Conservation (phyloP, 2,888 invertebrate species). For the Plebejus argus region DNA sequence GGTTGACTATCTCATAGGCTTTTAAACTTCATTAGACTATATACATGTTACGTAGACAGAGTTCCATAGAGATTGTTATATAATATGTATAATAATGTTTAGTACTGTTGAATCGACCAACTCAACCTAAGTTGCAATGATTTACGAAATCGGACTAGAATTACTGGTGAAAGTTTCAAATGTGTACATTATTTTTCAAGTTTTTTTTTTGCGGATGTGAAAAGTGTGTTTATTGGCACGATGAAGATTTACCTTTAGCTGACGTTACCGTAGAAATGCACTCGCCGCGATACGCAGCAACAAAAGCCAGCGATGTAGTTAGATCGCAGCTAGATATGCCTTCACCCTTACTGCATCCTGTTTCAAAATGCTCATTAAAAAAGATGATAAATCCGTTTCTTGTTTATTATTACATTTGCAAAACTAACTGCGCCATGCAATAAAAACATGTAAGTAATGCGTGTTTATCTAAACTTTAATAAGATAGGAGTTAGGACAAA, state of each 20-base stretch:
- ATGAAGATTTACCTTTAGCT: too few species aligned
- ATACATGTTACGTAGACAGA: constrained; percentile 26
- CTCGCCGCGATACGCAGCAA: neutral
- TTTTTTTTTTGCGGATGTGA: too few species aligned
- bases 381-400: neutral
- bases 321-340: too few species aligned
- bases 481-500: neutral
- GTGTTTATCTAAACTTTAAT: neutral
- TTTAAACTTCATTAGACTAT: constrained; percentile 20
- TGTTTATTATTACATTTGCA: neutral
- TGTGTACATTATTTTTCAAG: too few species aligned
- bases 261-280: neutral
- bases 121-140: constrained; percentile 18
- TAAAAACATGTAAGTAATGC: neutral
- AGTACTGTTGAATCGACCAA: constrained; percentile 20
- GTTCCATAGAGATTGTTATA: constrained; percentile 30
- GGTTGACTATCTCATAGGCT: constrained; percentile 25
- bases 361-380: neutral
- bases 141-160: constrained; percentile 8
- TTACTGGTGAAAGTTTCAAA: neutral
- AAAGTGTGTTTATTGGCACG: too few species aligned
- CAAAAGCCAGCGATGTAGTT: too few species aligned
- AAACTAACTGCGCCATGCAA: neutral
- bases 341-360: neutral
- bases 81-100: constrained; percentile 27